Percentiles rank a stretch among this genome's conserved stretches.
phyloP scores from a whole-genome alignment of 2,888 invertebrate species.

The Hololepta plana region DNA sequence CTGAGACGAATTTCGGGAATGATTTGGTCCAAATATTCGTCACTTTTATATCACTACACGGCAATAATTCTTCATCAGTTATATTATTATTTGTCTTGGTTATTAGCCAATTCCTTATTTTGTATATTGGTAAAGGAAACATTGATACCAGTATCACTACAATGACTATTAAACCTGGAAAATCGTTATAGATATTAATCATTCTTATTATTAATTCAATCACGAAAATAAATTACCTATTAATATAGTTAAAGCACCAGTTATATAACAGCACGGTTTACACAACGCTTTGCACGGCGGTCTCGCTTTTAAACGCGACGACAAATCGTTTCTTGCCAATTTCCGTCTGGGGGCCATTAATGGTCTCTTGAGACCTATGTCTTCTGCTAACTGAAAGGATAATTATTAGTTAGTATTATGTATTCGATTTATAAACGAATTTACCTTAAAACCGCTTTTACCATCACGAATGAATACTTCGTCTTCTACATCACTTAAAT shows the following conservation, averaged over 20 bases:
- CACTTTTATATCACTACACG: conserved; percentile 39
- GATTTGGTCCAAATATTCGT: conserved; percentile 47
- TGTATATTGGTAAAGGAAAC: conserved; percentile 43
- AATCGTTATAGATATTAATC: conserved; percentile 3
- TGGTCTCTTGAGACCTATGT: conserved; percentile 50
- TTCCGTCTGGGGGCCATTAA: conserved; percentile 56
- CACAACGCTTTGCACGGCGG: conserved; percentile 37
- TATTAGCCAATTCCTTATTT: conserved; percentile 38
- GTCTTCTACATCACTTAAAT: conserved; percentile 57
- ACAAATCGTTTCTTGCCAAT: conserved; percentile 27
- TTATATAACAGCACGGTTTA: conserved; percentile 45
- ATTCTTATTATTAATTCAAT: neutral
- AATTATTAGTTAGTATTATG: neutral
- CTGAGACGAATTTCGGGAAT: conserved; percentile 51
- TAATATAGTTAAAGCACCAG: conserved; percentile 38
- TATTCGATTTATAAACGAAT: conserved; percentile 1
- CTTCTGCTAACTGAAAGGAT: conserved; percentile 36
- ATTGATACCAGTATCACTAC: conserved; percentile 44
- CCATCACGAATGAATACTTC: conserved; percentile 62
- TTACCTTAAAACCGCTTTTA: conserved; percentile 39
- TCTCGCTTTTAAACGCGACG: conserved; percentile 33
- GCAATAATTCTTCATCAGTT: conserved; percentile 25
- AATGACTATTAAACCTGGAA: conserved; percentile 39
- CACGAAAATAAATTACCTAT: conserved; percentile 24
- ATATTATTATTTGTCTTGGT: conserved; percentile 14